These are phyloP conservation scores for Echinarachnius parma DNA, from an alignment of 53 echinoderm and acorn worm genomes.

Conservation along the genomic window DNA sequence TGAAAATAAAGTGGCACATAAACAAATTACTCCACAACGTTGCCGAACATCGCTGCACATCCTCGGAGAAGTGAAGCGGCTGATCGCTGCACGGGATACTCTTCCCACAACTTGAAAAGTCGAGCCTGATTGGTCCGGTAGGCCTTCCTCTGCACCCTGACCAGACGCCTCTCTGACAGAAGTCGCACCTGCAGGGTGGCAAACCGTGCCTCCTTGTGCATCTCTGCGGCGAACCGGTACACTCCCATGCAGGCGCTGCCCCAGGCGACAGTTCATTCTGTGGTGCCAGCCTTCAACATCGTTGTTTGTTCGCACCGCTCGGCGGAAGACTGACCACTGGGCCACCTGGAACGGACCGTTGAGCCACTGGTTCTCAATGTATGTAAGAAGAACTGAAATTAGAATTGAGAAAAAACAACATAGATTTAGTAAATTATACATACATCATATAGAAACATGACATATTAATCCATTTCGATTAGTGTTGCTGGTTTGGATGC, in stretches of 20 bases:
- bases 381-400: neutral
- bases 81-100: too few species aligned
- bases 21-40: too few species aligned
- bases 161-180: conserved; percentile 6
- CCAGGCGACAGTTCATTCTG: conserved; percentile 17
- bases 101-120: too few species aligned
- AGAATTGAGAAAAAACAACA: neutral
- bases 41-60: too few species aligned
- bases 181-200: conserved; percentile 38
- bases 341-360: conserved; percentile 9
- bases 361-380: conserved; percentile 34
- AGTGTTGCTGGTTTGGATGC: conserved; percentile 2
- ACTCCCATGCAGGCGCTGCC: neutral
- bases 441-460: too few species aligned
- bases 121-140: too few species aligned
- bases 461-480: neutral
- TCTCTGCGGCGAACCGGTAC: conserved; percentile 1
- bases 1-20: too few species aligned
- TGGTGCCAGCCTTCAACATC: conserved; percentile 50
- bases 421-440: neutral
- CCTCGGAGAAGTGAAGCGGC: too few species aligned
- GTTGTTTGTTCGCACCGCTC: conserved; percentile 38
- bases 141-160: neutral
- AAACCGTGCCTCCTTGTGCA: conserved; percentile 14
- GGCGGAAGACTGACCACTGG: conserved; percentile 21